Evolutionary conservation across 2,797 vertebrate genomes (phyloP).

Genomic region (Enteromius thamalakanensis): DNA sequence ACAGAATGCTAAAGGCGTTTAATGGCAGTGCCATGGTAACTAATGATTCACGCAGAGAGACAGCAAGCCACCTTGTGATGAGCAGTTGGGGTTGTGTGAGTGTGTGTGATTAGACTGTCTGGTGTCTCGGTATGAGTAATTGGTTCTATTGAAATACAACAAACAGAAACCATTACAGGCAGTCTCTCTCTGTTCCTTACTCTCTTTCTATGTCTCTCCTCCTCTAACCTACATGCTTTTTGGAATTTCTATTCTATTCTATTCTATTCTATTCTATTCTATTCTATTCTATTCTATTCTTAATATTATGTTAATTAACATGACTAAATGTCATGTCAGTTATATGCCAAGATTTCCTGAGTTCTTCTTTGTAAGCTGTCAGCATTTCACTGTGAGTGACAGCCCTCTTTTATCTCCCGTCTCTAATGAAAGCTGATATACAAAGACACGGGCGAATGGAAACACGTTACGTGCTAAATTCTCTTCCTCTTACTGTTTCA

Average conservation of each 20-base stretch:
- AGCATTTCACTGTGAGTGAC: constrained; percentile 9
- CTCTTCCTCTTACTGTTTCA: constrained; percentile 63
- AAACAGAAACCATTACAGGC: constrained; percentile 49
- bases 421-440: not conserved
- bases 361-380: constrained; percentile 3
- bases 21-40: constrained; percentile 72
- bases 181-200: constrained; percentile 33
- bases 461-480: not conserved
- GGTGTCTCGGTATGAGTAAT: constrained; percentile 49
- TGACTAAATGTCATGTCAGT: constrained; percentile 10
- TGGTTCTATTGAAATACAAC: constrained; percentile 54
- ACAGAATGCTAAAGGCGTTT: constrained; percentile 66
- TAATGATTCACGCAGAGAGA: constrained; percentile 65
- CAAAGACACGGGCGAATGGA: not conserved
- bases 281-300: no score
- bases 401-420: constrained; percentile 14
- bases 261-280: not conserved
- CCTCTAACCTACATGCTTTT: not conserved
- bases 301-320: constrained; percentile 27
- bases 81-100: constrained; percentile 46
- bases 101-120: constrained; percentile 48
- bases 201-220: constrained; percentile 30
- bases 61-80: constrained; percentile 49
- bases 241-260: not conserved
- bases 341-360: not conserved